Base-by-base conservation (phyloP, 2,888 invertebrate species). In the Parochlus steinenii region DNA sequence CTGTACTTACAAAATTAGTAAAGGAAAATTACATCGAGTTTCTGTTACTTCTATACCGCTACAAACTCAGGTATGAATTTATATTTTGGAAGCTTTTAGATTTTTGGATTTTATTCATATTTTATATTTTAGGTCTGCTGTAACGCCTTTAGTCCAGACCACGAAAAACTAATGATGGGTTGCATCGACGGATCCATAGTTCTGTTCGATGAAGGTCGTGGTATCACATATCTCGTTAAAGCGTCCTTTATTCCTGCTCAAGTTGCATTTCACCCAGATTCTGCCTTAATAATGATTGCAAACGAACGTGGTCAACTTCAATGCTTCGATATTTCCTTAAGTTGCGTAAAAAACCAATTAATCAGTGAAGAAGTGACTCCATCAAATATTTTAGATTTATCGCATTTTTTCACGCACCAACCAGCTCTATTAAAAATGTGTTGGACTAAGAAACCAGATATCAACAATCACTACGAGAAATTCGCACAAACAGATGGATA, bases 121-220 rank as follows among this genome's bases (percentile, higher is more conserved):
- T 7, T 22, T 22, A 22, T 22, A 22, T 22, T 22, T 7, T 22
- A 22, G 7, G 7, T 22, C 22, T 7, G 6, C 6, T 22, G 6
- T 7, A 22, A 7, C 6, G 10, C 56, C 31, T 67, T 78, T 48
- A 79, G 74, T 48, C 71, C 71, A 0, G 70, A 76, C 49, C 78
- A 78, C 54, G 71, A 76, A 47, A 74, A 77, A 46, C 58, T 90
- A 6, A 59, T 89, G 17, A 56, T 83, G 28, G 83, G 85, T 6
- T 87, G 87, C 49, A 78, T 82, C 31, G 87, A 90, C 60, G 81
- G 82, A 5, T 75, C 83, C 3, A 57, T 92, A 41, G 80, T 79
- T 25, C 59, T 90, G 16, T 70, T 83, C 46, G 85, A 90, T 60
- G 67, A 75, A 39, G 62, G 65, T 17, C 69, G 73, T 42, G 80